A percentile compares a stretch with the other conserved stretches of the same genome.
Evolutionary conservation across 2,113 vertebrate species (phyloP).

Genomic region (Rhipidura dahli): DNA sequence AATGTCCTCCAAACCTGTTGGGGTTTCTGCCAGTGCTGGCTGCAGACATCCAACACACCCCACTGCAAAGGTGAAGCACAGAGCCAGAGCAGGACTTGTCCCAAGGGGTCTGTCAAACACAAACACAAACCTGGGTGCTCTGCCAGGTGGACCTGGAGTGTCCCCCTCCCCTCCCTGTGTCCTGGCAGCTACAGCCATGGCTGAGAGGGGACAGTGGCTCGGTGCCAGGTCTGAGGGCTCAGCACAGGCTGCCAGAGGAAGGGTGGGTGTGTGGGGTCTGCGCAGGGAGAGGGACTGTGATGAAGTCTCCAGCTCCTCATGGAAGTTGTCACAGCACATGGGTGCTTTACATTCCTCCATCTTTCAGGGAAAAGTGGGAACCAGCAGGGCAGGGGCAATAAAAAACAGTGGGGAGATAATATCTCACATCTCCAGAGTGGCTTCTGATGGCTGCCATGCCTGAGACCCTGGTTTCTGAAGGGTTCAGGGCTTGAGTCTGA

Average conservation of each 20-base stretch:
- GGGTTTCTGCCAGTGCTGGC: not conserved
- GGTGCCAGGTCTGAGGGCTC: rapidly evolving
- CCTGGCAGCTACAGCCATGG: rapidly evolving
- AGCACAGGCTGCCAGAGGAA: too few relatives aligned
- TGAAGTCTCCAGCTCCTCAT: not conserved
- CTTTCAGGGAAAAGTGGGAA: not conserved
- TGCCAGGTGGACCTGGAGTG: not conserved
- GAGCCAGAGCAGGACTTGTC: not conserved
- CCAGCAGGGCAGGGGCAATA: not conserved
- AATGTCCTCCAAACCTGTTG: not conserved
- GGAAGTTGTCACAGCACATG: not conserved
- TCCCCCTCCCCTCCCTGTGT: not conserved
- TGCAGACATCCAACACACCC: not conserved
- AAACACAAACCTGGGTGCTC: not conserved
- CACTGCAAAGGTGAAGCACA: not conserved
- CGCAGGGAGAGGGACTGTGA: not conserved
- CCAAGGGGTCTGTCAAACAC: not conserved
- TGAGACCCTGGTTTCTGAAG: not conserved
- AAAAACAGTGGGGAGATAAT: not conserved
- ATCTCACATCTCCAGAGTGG: not conserved
- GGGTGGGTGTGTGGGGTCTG: not conserved
- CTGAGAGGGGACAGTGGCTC: not conserved
- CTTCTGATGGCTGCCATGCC: not conserved
- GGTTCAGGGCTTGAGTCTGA: not conserved
- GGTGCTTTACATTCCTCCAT: not conserved